Base-by-base conservation (phyloP, 1,140 invertebrate species). In the Doryteuthis pealeii region DNA sequence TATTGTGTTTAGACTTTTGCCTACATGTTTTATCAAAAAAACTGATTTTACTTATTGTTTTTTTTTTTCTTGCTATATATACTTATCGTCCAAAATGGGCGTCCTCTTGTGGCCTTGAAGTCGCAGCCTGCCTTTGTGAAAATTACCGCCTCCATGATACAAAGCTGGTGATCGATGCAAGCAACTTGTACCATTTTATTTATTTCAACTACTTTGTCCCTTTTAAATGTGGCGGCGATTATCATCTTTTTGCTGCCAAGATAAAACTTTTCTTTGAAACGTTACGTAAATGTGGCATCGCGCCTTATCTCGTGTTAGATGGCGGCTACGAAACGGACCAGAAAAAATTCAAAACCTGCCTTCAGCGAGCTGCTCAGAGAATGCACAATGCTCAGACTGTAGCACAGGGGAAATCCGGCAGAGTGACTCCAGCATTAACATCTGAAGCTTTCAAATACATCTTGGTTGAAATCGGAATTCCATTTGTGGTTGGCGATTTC, bases 171-270 rank as follows among this genome's bases (percentile, higher is more conserved):
- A 92, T 96, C 31, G 95, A 96, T 88, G 95, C 94, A 4, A 92
- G 93, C 82, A 93, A 92, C 85, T 84, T 96, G 58, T 91, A 91
- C 40, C 91, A 91, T 72, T 92, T 93, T 81, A 81, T 96, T 0
- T 96, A 94, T 80, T 90, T 89, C 76, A 89, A 88, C n/a, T 86
- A 91, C 3, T 91, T 90, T 72, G 89, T 89, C 70, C 91, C 92
- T 79, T 92, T 91, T 66, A 90, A 91, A 1, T 96, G 95, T 87
- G 94, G 94, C 26, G 95, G 95, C 0, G 94, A 96, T 86, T 96
- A 96, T 82, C 93, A 96, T 80, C 91, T 91, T 79, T 95, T 91
- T 86, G 91, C 90, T 3, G 81, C 89, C 26, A 87, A 87, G 31
- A 89, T 93, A 10, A 85, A 87, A 62, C 88, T 91, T 22, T 96